Evolutionary conservation across 1,140 invertebrate genomes (phyloP), one percentile per base, ranked within the genome.

Genomic region (Scylla paramamosain): DNA sequence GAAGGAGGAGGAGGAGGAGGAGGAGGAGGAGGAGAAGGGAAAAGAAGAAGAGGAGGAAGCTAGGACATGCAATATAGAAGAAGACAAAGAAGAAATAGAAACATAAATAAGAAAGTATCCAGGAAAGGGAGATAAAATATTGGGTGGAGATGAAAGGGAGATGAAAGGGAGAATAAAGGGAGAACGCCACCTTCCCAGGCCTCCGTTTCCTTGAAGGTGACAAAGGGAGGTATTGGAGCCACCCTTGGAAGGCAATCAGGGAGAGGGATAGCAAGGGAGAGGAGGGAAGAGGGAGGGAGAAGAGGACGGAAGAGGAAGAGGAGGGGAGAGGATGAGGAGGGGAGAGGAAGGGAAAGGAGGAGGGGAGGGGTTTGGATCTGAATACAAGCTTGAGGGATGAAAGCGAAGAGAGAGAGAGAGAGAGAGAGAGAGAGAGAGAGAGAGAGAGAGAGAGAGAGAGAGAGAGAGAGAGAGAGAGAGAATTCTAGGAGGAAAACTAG

Each of bases 361-460:
- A n/a, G n/a, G n/a, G 39, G 6, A 39, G 39, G 8, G 32, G 32
- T 28, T 4, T 20, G 86, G 86, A 32, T 28, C n/a, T 20, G 86
- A 88, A 32, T 20, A 88, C n/a, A 32, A 32, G 86, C 16, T n/a
- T 20, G 31, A 32, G 32, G 8, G 86, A 32, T 12, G 86, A 31
- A 31, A 29, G 29, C 16, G 86, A 20, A 90, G 45, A 48, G 45
- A 46, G 45, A 46, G 88, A 90, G 45, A 45, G 45, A 48, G 88
- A 90, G 88, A 90, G 88, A 90, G 45, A 46, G 45, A 46, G 88
- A 90, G 88, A 46, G 45, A 90, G 88, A 90, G 88, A 90, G 88
- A 46, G 45, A 46, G 45, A 46, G 88, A 90, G 88, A 90, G 88
- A 90, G 31, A 46, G 45, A 90, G 45, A 46, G n/a, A 46, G 45